phyloP scores from a whole-genome alignment of 1,140 invertebrate genomes.

The Luehdorfia chinensis region DNA sequence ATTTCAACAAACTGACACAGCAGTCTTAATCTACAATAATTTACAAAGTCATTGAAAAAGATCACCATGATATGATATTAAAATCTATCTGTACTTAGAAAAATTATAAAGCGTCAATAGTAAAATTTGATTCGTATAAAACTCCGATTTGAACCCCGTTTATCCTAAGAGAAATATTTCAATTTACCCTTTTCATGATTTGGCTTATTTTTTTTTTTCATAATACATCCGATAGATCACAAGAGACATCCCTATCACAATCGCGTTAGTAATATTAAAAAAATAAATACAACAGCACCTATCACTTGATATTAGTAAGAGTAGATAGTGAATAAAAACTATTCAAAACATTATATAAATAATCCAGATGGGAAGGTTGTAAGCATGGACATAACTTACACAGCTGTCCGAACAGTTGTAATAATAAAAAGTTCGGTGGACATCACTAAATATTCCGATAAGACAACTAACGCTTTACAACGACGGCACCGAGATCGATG shows the following conservation, averaged over 20 bases:
- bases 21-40: slow-evolving; percentile 49
- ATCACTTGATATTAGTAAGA: slow-evolving; percentile 66
- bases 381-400: too few relatives aligned
- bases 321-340: slow-evolving; percentile 60
- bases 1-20: slow-evolving; percentile 20
- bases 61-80: slow-evolving; percentile 66
- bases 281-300: slow-evolving; percentile 74
- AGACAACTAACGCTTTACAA: slow-evolving; percentile 61
- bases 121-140: slow-evolving; percentile 70
- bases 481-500: slow-evolving; percentile 28
- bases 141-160: slow-evolving; percentile 60
- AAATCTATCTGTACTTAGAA: slow-evolving; percentile 69
- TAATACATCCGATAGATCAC: slow-evolving; percentile 52
- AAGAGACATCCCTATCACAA: slow-evolving; percentile 69
- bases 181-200: slow-evolving; percentile 72
- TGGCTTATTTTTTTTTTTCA: slow-evolving; percentile 56
- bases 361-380: too few relatives aligned
- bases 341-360: slow-evolving; percentile 57
- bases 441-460: slow-evolving; percentile 51
- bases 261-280: slow-evolving; percentile 60
- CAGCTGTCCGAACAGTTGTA: too few relatives aligned
- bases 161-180: slow-evolving; percentile 68
- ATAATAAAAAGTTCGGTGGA: slow-evolving; percentile 42
- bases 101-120: slow-evolving; percentile 61
- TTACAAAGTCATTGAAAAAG: slow-evolving; percentile 51